Conservation (phyloP, 2,797 vertebrate genomes). For the Arctocebus calabarensis region DNA sequence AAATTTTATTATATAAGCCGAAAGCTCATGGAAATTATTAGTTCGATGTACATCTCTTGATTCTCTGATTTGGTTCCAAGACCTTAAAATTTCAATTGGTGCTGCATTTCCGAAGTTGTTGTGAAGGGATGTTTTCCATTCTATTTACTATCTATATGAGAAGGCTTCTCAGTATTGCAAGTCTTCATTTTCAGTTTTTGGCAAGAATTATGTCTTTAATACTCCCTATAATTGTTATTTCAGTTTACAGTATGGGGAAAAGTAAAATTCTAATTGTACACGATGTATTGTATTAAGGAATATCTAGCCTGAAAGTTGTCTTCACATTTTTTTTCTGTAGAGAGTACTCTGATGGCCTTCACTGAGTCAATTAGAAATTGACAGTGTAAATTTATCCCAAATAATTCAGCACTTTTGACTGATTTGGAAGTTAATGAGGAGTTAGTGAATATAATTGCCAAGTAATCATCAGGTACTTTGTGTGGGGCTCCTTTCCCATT, state of each 20-base stretch:
- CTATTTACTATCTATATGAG: background rate
- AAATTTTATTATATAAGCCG: background rate
- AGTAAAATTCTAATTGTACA: background rate
- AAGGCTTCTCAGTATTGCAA: background rate
- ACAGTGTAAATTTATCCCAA: background rate
- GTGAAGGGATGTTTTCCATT: background rate
- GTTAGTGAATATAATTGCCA: background rate
- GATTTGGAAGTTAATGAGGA: slow-evolving; percentile 13
- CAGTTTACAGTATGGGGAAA: background rate
- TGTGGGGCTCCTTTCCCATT: background rate
- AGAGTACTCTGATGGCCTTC: slow-evolving; percentile 13
- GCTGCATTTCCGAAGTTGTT: slow-evolving; percentile 14
- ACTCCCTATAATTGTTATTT: background rate
- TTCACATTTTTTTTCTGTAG: slow-evolving; percentile 44
- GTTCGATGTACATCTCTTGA: background rate
- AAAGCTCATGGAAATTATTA: background rate
- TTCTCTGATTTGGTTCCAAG: background rate
- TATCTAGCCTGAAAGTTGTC: background rate
- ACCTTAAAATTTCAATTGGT: background rate
- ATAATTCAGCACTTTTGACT: slow-evolving; percentile 1
- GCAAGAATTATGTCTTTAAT: background rate
- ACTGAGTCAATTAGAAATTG: background rate
- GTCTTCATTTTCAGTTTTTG: slow-evolving; percentile 18
- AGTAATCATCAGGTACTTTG: background rate
- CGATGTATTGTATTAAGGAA: background rate